Conservation (phyloP, 2,888 invertebrate species). For the Isoperla grammatica region DNA sequence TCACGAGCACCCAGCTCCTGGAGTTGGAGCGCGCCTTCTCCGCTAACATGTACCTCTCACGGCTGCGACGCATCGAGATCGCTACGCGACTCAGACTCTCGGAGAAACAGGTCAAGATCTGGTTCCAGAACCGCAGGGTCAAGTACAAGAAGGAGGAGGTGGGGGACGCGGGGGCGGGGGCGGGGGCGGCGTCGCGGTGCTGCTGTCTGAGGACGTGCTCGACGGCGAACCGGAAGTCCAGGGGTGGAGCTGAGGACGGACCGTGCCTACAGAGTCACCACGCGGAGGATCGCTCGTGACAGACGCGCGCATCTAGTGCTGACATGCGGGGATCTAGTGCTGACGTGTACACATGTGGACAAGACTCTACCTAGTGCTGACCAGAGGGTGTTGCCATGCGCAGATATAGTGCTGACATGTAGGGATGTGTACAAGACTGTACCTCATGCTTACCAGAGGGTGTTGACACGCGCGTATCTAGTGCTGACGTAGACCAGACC, state of each 20-base stretch:
- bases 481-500: too few relatives aligned
- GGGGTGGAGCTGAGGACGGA: neutral
- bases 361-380: too few relatives aligned
- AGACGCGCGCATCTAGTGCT: neutral
- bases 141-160: conserved; percentile 88
- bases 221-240: conserved; percentile 14
- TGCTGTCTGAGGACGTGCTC: conserved; percentile 49
- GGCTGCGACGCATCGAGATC: conserved; percentile 86
- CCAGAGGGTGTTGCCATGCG: too few relatives aligned
- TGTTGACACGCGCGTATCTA: too few relatives aligned
- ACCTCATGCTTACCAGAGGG: too few relatives aligned
- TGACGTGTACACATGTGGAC: too few relatives aligned
- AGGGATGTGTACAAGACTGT: too few relatives aligned
- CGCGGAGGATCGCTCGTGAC: neutral
- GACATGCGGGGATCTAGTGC: neutral
- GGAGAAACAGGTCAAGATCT: conserved; percentile 87
- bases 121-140: conserved; percentile 92
- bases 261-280: conserved; percentile 1
- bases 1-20: conserved; percentile 82
- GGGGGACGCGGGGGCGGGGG: conserved; percentile 41
- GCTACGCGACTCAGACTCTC: conserved; percentile 81
- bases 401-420: too few relatives aligned
- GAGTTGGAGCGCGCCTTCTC: conserved; percentile 86
- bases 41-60: conserved; percentile 83
- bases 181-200: conserved; percentile 43